Evolutionary conservation across 2,113 vertebrate species (phyloP).

Genomic region (Platanista minor): DNA sequence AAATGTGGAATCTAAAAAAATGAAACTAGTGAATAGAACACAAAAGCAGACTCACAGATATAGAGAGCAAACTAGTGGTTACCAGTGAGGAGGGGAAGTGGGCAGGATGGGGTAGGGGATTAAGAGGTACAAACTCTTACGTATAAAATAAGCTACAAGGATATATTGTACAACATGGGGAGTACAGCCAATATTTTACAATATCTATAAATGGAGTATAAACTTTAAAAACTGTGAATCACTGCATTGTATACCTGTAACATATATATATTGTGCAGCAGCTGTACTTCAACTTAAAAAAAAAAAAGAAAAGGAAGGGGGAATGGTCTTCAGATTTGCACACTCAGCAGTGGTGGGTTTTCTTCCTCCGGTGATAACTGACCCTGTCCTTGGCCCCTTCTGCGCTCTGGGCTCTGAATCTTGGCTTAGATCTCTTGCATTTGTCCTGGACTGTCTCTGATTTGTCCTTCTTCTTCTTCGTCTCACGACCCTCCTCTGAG

Average conservation of each 20-base stretch:
- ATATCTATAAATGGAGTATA: background rate
- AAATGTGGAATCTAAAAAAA: background rate
- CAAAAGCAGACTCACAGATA: background rate
- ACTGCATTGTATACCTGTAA: background rate
- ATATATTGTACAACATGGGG: background rate
- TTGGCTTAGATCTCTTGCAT: background rate
- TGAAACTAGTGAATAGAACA: background rate
- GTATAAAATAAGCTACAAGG: background rate
- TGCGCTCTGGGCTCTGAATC: background rate
- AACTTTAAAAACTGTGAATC: background rate
- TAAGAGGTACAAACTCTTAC: background rate
- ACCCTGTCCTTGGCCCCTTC: background rate
- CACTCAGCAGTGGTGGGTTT: background rate
- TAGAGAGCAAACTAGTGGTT: background rate
- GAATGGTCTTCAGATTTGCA: background rate
- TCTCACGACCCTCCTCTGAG: background rate
- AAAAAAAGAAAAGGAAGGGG: rapidly evolving
- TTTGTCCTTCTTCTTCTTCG: background rate
- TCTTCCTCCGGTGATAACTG: background rate
- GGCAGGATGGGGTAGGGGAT: background rate
- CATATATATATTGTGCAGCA: background rate
- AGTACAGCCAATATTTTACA: background rate
- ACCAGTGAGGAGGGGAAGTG: background rate
- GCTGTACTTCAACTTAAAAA: background rate
- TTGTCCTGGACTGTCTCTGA: background rate